Evolutionary conservation across 2,113 vertebrate species (phyloP), one percentile per base, ranked within the genome.

Genomic region (Guaruba guarouba): DNA sequence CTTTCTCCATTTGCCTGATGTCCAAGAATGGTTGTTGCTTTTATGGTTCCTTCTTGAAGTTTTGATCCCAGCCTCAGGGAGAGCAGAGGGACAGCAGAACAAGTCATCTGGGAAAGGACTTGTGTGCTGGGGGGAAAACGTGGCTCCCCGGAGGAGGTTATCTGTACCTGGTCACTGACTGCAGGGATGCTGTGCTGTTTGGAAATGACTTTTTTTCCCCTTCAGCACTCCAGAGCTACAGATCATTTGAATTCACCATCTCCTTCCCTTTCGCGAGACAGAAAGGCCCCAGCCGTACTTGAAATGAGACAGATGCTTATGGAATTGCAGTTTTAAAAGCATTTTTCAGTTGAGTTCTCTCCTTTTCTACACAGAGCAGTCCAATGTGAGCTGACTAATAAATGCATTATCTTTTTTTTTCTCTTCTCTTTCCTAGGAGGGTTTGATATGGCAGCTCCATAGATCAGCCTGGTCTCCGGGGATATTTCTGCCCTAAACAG

Each of bases 301-400:
- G 93, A 96, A 96, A 96, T 96, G 95, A 96, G 96, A 97, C 95
- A 96, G 90, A 96, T 97, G 96, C 93, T 96, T 93, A 96, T 94
- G 91, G 96, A 95, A 95, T 87, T 93, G 95, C 84, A 91, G 91
- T 88, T 96, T 96, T 91, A 91, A 96, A 96, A 95, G 95, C 96
- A 96, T 96, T 97, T 97, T 94, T 97, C 96, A 96, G 96, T 92
- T 95, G 88, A 92, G 86, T 96, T 96, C 95, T 96, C 94, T 91
- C 92, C 91, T 93, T 95, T 95, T 74, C 91, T 89, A 92, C 93
- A 96, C 91, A 86, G 74, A 96, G 64, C 73, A 75, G 63, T 79
- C 92, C 96, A 96, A 84, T 97, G 96, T 96, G 96, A 96, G 96
- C 95, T 97, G 95, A 95, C 96, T 97, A 96, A 97, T 97, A 96